Base-by-base conservation (phyloP, 2,797 vertebrate genomes). In the Remorina albescens region DNA sequence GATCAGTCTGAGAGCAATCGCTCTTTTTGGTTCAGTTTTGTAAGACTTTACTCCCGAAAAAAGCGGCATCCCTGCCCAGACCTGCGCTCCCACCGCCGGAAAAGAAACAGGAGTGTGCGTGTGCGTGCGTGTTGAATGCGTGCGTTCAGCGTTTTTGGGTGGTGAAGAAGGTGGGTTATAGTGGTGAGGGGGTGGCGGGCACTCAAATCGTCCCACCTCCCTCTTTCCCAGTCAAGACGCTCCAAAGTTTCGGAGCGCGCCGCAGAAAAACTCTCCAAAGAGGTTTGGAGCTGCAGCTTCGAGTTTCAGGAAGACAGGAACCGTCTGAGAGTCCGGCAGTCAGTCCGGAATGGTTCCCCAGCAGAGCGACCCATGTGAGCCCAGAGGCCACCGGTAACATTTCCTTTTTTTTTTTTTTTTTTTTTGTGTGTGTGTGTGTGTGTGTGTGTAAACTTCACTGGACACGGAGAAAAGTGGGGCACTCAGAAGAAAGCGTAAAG, bases 331-430 rank as follows among this genome's bases (percentile, higher is more conserved):
- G 56, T n/a, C n/a, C n/a, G n/a, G n/a, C n/a, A n/a, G n/a, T n/a
- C n/a, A n/a, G n/a, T n/a, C n/a, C 85, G 93, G 93, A 91, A 94
- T 93, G 95, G 88, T 92, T 87, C 90, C 80, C 83, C 85, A 66
- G 71, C 76, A 69, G 84, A 84, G 78, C 76, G 81, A 86, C 90
- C 86, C 86, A 87, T 86, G 89, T 94, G 90, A 94, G 90, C 84
- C 87, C 77, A 80, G 71, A 80, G 79, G 79, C 81, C 88, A 85
- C 85, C 85, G 83, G 86, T 88, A 85, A 79, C 76, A 37, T 23
- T 53, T 73, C 41, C n/a, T 59, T 50, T 19, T 42, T 28, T 21
- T 19, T 47, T 53, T 36, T 63, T 37, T 50, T 11, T 25, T 50
- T 26, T 26, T 26, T 30, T 30, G n/a, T n/a, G n/a, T n/a, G n/a